phyloP scores from a whole-genome alignment of 2,113 vertebrate species.

The Oceanites oceanicus region DNA sequence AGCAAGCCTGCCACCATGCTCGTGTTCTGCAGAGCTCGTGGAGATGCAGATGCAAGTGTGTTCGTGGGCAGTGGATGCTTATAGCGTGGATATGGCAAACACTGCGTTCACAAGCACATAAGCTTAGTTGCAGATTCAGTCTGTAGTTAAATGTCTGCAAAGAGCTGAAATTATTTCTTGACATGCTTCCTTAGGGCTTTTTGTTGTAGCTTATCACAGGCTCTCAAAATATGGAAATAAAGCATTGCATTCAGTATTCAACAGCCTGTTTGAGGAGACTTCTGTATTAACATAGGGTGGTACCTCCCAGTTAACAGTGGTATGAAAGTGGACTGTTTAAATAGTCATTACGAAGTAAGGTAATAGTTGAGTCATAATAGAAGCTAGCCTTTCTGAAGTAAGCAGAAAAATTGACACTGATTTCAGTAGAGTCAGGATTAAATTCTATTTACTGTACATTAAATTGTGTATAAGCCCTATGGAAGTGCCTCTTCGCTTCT shows the following conservation, averaged over 20 bases:
- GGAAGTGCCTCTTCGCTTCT: background rate
- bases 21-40: background rate
- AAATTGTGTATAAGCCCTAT: background rate
- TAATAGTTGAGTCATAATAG: background rate
- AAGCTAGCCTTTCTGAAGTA: background rate
- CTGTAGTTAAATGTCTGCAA: background rate
- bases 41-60: background rate
- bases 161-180: background rate
- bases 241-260: background rate
- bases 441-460: background rate
- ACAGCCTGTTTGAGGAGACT: background rate
- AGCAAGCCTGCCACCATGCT: background rate
- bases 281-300: background rate
- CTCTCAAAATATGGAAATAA: background rate
- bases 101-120: background rate
- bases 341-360: background rate
- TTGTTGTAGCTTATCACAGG: background rate
- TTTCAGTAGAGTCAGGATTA: background rate
- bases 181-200: background rate
- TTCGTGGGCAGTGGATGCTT: background rate
- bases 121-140: background rate
- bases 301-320: background rate
- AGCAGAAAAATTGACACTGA: background rate
- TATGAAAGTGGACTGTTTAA: background rate
- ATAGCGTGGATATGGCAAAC: background rate